Percentiles rank a stretch among this genome's conserved stretches.
Evolutionary conservation across 2,888 invertebrate genomes (phyloP).

Genomic region (Pseudoips prasinana): DNA sequence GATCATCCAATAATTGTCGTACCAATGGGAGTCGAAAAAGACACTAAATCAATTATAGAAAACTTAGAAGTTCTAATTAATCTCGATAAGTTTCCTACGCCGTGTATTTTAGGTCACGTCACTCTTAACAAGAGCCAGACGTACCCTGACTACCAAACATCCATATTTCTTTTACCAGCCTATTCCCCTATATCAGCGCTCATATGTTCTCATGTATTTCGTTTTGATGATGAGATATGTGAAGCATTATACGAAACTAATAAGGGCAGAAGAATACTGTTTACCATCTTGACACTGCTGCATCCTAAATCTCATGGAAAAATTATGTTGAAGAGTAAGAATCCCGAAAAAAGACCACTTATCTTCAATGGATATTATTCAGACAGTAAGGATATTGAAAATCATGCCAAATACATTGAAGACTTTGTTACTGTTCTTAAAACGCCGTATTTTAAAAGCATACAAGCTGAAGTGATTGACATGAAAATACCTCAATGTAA

Average conservation of each 20-base stretch:
- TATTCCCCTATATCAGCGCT: constrained; percentile 31
- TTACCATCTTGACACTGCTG: constrained; percentile 36
- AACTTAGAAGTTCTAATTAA: constrained; percentile 34
- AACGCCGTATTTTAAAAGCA: constrained; percentile 34
- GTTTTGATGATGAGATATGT: constrained; percentile 40
- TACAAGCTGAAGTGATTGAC: constrained; percentile 30
- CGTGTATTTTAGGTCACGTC: constrained; percentile 42
- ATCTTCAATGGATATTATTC: constrained; percentile 46
- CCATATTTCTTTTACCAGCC: constrained; percentile 30
- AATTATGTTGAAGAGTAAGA: constrained; percentile 36
- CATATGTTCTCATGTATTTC: constrained; percentile 36
- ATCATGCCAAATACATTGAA: constrained; percentile 28
- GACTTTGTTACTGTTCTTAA: constrained; percentile 35
- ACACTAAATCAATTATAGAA: constrained; percentile 17
- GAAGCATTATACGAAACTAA: constrained; percentile 27
- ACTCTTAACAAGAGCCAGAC: constrained; percentile 41
- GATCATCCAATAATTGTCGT: constrained; percentile 46
- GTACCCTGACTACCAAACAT: constrained; percentile 49
- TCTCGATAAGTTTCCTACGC: constrained; percentile 38
- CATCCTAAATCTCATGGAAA: constrained; percentile 49
- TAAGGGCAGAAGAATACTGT: constrained; percentile 28
- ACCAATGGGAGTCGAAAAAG: constrained; percentile 32
- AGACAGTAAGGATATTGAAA: constrained; percentile 36
- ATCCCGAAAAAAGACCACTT: constrained; percentile 40
- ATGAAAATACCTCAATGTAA: constrained; percentile 40